Evolutionary conservation across 2,888 invertebrate species (phyloP).

Genomic region (Agriopis leucophaearia): DNA sequence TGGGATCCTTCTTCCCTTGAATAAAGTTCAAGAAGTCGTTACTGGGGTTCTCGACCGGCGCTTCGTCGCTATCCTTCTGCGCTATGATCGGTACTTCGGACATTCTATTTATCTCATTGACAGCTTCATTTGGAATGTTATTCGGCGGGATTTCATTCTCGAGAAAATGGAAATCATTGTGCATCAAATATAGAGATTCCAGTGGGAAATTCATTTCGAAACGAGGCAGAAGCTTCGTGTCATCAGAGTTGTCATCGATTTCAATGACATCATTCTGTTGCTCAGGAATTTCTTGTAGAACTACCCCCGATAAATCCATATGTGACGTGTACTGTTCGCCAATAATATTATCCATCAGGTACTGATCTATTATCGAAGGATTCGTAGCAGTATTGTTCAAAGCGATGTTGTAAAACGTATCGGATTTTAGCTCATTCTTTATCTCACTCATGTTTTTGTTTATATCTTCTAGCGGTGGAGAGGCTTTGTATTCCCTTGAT

Average conservation of each 20-base stretch:
- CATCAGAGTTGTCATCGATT: constrained; percentile 82
- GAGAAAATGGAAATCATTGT: constrained; percentile 79
- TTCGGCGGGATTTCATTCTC: constrained; percentile 71
- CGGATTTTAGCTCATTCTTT: constrained; percentile 81
- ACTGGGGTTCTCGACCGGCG: constrained; percentile 54
- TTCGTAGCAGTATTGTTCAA: constrained; percentile 65
- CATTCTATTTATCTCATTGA: constrained; percentile 70
- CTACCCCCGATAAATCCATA: constrained; percentile 70
- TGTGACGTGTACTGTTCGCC: constrained; percentile 76
- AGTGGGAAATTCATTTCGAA: constrained; percentile 79
- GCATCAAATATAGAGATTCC: constrained; percentile 77
- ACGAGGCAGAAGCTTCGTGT: constrained; percentile 75
- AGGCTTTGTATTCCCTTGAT: constrained; percentile 77
- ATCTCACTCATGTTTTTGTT: constrained; percentile 80
- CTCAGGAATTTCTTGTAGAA: constrained; percentile 69
- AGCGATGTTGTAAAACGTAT: constrained; percentile 72
- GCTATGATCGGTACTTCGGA: constrained; percentile 71
- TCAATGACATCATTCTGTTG: constrained; percentile 80
- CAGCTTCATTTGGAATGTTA: constrained; percentile 61
- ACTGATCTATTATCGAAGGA: constrained; percentile 75
- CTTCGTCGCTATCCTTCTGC: constrained; percentile 68
- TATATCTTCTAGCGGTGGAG: constrained; percentile 79
- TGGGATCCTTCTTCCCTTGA: constrained; percentile 79
- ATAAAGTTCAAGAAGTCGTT: constrained; percentile 72
- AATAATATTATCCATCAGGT: constrained; percentile 76